Base-by-base conservation (phyloP, 1,140 invertebrate species). In the Theocolax elegans region DNA sequence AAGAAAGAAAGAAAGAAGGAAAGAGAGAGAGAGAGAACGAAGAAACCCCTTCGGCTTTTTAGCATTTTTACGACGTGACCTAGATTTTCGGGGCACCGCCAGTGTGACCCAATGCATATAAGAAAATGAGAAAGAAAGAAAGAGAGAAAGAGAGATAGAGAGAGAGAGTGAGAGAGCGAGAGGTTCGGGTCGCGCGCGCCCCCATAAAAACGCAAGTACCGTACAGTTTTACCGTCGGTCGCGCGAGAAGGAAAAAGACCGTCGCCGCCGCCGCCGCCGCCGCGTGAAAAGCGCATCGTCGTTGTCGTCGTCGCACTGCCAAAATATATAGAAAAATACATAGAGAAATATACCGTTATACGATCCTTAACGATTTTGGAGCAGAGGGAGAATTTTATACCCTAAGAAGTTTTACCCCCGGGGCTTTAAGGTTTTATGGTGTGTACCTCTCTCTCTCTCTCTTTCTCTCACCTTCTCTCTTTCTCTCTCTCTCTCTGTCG, bases 171-270 rank as follows among this genome's bases (percentile, higher is more conserved):
- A 17, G 9, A 35, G 3, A 27, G 15, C 23, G 12, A 4, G 29
- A 48, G 23, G 19, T n/a, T n/a, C 31, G 29, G 51, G 31, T 29
- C 27, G 29, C 53, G 70, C 67, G 72, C 67, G 38, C 17, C 23
- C 58, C 66, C 66, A 49, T 62, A 71, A 68, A 73, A 73, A 69
- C 53, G 44, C 44, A 59, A 73, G 53, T 73, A 49, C 67, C 67
- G 62, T 73, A 75, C 53, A 59, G 53, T 62, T 73, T 67, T 66
- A 65, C 46, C 51, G 38, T 66, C 38, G 9, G 53, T n/a, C n/a
- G n/a, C n/a, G 29, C 19, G 25, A 31, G 44, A 29, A 35, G 27
- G 63, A 54, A 21, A 54, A 25, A 42, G 23, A 51, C 13, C 49
- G 21, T n/a, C n/a, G n/a, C n/a, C n/a, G n/a, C n/a, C n/a, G n/a